phyloP scores from a whole-genome alignment of 1,140 invertebrate species.

The Bombus superbus region DNA sequence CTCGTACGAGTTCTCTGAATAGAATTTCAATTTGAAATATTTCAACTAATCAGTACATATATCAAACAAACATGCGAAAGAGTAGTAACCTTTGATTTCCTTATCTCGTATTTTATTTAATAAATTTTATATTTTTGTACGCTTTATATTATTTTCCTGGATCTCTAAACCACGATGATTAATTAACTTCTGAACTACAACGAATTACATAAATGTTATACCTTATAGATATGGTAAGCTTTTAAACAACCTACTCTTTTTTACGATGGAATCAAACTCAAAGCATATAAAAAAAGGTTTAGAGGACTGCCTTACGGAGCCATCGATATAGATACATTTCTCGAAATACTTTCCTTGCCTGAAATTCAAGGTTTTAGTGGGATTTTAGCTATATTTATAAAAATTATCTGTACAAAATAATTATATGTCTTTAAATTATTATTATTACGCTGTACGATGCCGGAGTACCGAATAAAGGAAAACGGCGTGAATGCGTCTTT shows the following conservation, averaged over 20 bases:
- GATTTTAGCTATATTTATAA: not conserved
- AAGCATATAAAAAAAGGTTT: no score
- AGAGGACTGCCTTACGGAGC: no score
- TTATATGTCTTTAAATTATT: not conserved
- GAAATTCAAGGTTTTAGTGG: no score
- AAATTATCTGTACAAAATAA: not conserved
- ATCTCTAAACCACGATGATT: not conserved
- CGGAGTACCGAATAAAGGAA: not conserved
- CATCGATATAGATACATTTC: no score
- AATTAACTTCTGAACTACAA: not conserved
- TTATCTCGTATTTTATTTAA: not conserved
- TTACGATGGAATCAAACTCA: no score
- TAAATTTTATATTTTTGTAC: not conserved
- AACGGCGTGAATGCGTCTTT: fast-evolving
- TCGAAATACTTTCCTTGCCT: no score
- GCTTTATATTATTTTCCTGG: not conserved
- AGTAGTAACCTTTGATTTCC: not conserved
- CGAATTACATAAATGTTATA: not conserved
- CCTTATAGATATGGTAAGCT: not conserved
- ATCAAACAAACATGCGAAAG: not conserved
- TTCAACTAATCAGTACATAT: not conserved
- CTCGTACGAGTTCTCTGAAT: not conserved
- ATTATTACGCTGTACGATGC: not conserved
- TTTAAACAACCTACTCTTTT: not conserved
- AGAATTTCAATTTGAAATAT: not conserved